Base-by-base conservation (phyloP, 2,888 invertebrate species). In the Lasioglossum marginatum region DNA sequence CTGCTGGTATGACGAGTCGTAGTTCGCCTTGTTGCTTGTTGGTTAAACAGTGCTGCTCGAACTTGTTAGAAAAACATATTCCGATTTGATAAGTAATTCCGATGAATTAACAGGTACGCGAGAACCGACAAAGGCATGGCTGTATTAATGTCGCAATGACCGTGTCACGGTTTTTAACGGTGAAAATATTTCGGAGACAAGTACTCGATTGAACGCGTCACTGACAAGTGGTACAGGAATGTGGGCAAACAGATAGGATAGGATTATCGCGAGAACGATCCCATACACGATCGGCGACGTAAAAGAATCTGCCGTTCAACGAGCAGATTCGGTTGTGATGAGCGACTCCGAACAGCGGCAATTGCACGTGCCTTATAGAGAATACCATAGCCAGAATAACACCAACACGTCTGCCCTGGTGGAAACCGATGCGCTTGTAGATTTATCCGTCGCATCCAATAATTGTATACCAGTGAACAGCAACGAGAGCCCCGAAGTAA, bases 261-360 rank as follows among this genome's bases (percentile, higher is more conserved):
- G 88, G 82, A 80, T 87, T 86, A 81, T 75, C 48, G 12, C 37
- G 37, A 27, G 4, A 77, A 79, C 78, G 71, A 81, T 78, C 71
- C 68, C 63, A 40, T 73, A 73, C 80, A 72, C 34, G 77, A 77
- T 73, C 60, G 72, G 80, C 43, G 71, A 77, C 75, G 43, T 68
- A 70, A 71, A 87, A 63, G 79, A 85, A 85, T 87, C 85, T 88
- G 89, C 88, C 86, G 73, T 84, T 83, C 86, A 81, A 72, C 34
- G 60, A 87, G 86, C 84, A 91, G 89, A 90, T 89, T 88, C 86
- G 91, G 92, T 93, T 95, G 95, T 95, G 91, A 95, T 95, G 95
- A 95, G 95, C 90, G 94, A 95, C 93, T 95, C 95, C 88, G 95
- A 95, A 94, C 95, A 95, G 90, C 95, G 92, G 88, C 95, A 95